Evolutionary conservation across 1,140 invertebrate genomes (phyloP).

Genomic region (Thalassaphorura encarpata): DNA sequence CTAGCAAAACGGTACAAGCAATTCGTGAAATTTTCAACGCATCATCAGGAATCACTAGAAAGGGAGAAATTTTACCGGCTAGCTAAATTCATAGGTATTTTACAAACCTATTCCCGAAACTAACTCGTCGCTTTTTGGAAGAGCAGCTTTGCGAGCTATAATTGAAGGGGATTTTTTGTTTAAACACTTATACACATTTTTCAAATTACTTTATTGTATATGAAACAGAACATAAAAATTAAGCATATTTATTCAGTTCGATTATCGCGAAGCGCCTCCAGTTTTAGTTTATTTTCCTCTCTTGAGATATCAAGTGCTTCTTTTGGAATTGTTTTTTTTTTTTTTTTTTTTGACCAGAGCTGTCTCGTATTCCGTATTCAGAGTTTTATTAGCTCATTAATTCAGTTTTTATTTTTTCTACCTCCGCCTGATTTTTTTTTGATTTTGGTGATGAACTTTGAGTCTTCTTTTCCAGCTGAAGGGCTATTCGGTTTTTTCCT

Average conservation of each 20-base stretch:
- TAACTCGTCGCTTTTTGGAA: not conserved
- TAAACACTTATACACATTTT: not conserved
- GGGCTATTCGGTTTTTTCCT: too few relatives aligned
- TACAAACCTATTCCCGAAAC: not conserved
- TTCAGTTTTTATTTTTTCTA: too few relatives aligned
- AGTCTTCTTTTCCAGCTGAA: too few relatives aligned
- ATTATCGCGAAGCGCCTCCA: not conserved
- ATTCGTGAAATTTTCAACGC: conserved; percentile 2
- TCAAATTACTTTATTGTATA: not conserved
- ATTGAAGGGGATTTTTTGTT: not conserved
- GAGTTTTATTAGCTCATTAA: too few relatives aligned
- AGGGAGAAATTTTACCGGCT: conserved; percentile 5
- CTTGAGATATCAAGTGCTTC: not conserved
- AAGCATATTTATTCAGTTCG: not conserved
- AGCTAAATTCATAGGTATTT: conserved; percentile 14
- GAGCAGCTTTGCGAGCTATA: not conserved
- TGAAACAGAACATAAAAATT: not conserved
- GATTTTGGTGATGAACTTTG: too few relatives aligned
- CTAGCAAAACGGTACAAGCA: not conserved
- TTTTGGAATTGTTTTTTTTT: not conserved
- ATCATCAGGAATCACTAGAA: not conserved
- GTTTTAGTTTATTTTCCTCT: not conserved
- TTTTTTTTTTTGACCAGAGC: not conserved
- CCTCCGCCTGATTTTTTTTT: too few relatives aligned
- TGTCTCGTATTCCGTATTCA: not conserved